These are phyloP conservation scores for Lophotis ruficrista DNA, from an alignment of 2,113 vertebrate species.

Conservation along the genomic window DNA sequence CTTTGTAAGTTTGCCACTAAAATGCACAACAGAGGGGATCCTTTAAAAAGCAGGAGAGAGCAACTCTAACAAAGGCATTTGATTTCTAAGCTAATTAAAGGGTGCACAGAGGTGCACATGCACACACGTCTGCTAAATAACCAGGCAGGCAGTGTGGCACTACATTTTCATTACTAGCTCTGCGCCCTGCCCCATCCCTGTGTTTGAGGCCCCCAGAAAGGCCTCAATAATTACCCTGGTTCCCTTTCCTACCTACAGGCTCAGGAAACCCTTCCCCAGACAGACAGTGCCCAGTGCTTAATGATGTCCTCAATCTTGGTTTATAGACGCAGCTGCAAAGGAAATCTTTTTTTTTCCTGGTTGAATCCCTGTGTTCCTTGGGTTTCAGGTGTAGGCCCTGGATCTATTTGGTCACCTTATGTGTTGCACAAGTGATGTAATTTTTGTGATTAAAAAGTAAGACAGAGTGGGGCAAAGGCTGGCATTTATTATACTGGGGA, in stretches of 20 bases:
- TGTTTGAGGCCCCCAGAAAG: slow-evolving; percentile 52
- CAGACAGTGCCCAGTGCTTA: background rate
- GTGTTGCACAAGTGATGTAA: background rate
- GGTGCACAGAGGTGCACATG: background rate
- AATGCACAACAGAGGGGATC: background rate
- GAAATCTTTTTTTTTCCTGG: background rate
- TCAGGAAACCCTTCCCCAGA: slow-evolving; percentile 13
- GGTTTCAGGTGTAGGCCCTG: background rate
- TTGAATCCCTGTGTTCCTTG: background rate
- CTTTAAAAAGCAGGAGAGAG: background rate
- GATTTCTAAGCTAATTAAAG: background rate
- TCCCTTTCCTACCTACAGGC: slow-evolving; percentile 39
- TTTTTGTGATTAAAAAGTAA: background rate
- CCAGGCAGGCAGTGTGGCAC: fast-evolving
- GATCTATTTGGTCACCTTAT: background rate
- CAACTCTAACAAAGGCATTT: background rate
- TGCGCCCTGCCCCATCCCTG: background rate
- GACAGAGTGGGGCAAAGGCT: background rate
- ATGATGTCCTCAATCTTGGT: slow-evolving; percentile 39
- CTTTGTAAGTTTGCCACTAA: background rate
- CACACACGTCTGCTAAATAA: background rate
- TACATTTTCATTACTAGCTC: background rate
- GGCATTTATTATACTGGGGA: background rate
- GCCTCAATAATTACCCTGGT: slow-evolving; percentile 45
- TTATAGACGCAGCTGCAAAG: background rate